These are phyloP conservation scores for Cydia fagiglandana DNA, from an alignment of 1,140 invertebrate genomes.

Conservation along the genomic window DNA sequence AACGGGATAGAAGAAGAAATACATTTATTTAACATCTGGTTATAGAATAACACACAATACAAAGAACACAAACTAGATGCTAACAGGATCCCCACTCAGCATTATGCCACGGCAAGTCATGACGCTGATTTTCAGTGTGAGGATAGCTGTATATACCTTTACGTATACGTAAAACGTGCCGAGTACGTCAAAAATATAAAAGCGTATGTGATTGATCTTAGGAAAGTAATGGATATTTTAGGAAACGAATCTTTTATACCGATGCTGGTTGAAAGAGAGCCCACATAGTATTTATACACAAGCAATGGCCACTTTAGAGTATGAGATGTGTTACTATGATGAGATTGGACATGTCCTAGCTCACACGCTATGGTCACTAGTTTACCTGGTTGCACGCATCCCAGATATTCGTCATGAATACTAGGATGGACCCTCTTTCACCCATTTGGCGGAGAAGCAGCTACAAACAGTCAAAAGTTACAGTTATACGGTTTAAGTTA, in stretches of 20 bases:
- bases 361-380: conserved; percentile 30
- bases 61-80: too few relatives aligned
- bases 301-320: conserved; percentile 37
- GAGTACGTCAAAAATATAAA: too few relatives aligned
- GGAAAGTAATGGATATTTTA: not conserved
- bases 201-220: not conserved
- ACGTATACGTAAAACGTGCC: too few relatives aligned
- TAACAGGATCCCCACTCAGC: too few relatives aligned
- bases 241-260: not conserved
- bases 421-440: conserved; percentile 73
- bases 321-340: conserved; percentile 35
- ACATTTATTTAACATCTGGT: too few relatives aligned
- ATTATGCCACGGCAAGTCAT: too few relatives aligned
- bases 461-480: conserved; percentile 60
- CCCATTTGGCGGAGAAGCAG: conserved; percentile 70
- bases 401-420: conserved; percentile 66
- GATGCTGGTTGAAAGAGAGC: conserved; percentile 58
- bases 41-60: too few relatives aligned
- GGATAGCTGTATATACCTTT: too few relatives aligned
- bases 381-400: conserved; percentile 61
- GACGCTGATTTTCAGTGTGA: too few relatives aligned
- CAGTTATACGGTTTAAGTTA: not conserved
- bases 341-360: conserved; percentile 22
- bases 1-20: too few relatives aligned
- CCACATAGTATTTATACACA: conserved; percentile 50